Evolutionary conservation across 2,888 invertebrate genomes (phyloP), one percentile per base, ranked within the genome.

Genomic region (Pediacus dermestoides): DNA sequence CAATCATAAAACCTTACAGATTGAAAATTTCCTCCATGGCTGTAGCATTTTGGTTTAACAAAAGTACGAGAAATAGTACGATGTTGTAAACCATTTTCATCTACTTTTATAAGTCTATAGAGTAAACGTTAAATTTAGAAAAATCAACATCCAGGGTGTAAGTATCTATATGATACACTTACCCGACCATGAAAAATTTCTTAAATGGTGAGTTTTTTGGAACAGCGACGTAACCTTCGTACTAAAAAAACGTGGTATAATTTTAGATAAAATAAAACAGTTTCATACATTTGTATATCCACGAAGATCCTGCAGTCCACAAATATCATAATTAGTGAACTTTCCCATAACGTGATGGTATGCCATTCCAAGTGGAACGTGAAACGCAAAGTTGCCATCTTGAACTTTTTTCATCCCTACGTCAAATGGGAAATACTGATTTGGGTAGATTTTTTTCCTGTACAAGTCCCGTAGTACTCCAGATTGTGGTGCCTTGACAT

Each of bases 271-370:
- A 25, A 14, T 12, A 22, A 26, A 9, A 26, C 26, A 3, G 2
- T 30, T 36, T 16, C 6, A 42, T 50, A 57, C 60, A 32, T 58
- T 50, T 39, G 55, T 46, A 27, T 50, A 56, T 31, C 58, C 59
- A 2, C 52, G 52, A 9, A 75, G 62, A 47, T 72, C 71, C 38
- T 70, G 68, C 34, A 74, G 51, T 10, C 70, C 69, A 41, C 75
- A 75, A 36, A 74, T 73, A 37, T 74, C 74, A 14, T 69, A 68
- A 46, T 74, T 73, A 8, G 59, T 62, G 47, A 63, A 74, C 1
- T 70, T 71, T 34, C 67, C 64, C 28, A 67, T 62, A 30, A 73
- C 65, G 41, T 72, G 52, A 42, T 69, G 63, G 49, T 71, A 73
- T 8, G 66, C 66, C 7, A 63, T 50, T 7, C 64, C 63, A 1